Conservation (phyloP, 2,888 invertebrate species). For the Thereva nobilitata region DNA sequence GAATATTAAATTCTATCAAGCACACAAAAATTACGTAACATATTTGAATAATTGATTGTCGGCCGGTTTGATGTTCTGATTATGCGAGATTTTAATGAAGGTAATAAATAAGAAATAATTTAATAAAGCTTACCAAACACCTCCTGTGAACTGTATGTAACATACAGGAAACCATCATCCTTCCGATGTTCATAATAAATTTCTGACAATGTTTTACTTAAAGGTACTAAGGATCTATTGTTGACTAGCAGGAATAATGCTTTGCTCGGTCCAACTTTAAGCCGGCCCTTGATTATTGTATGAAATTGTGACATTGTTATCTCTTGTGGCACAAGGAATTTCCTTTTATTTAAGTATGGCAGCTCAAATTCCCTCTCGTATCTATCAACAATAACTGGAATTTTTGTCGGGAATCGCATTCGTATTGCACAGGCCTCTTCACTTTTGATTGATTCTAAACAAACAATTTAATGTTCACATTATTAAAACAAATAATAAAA, state of each 20-base stretch:
- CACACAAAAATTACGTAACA: no score
- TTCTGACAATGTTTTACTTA: constrained; percentile 80
- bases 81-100: not conserved
- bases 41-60: no score
- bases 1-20: no score
- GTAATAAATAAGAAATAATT: not conserved
- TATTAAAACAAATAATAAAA: not conserved
- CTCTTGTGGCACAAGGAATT: constrained; percentile 87
- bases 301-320: constrained; percentile 87
- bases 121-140: constrained; percentile 67
- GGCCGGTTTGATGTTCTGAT: no score
- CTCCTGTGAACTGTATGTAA: constrained; percentile 89
- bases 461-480: not conserved
- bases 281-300: constrained; percentile 70
- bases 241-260: constrained; percentile 82
- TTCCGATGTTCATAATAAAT: constrained; percentile 76
- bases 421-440: constrained; percentile 80
- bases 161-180: constrained; percentile 84
- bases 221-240: constrained; percentile 78
- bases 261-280: constrained; percentile 63
- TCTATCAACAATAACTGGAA: constrained; percentile 83
- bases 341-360: constrained; percentile 79
- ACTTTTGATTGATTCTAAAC: constrained; percentile 53
- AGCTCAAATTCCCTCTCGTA: constrained; percentile 77
- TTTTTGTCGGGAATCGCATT: constrained; percentile 77